A percentile compares a stretch with the other conserved stretches of the same genome.
Evolutionary conservation across 2,113 vertebrate species (phyloP).

Genomic region (Elanus axillaris): DNA sequence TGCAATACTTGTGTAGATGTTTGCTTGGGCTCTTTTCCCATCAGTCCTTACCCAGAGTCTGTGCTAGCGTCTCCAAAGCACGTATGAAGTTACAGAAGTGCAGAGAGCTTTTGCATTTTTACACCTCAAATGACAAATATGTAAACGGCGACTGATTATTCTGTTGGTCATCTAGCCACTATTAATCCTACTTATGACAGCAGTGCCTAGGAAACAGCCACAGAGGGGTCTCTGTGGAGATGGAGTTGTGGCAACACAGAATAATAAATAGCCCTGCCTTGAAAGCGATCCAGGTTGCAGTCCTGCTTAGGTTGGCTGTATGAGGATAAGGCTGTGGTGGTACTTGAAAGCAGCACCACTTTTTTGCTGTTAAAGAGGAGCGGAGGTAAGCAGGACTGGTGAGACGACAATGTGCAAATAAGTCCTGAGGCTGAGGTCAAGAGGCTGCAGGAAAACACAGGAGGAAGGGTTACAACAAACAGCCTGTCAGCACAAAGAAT

Average conservation of each 20-base stretch:
- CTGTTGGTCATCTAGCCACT: neutral
- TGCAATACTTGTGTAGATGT: neutral
- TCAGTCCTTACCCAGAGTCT: neutral
- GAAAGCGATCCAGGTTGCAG: neutral
- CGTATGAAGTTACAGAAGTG: neutral
- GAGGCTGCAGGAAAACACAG: neutral
- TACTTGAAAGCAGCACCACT: neutral
- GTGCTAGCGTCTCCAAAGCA: neutral
- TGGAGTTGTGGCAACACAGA: neutral
- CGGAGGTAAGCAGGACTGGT: neutral
- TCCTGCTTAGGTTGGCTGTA: neutral
- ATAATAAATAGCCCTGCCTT: neutral
- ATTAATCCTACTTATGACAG: neutral
- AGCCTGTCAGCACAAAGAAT: neutral
- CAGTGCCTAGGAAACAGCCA: neutral
- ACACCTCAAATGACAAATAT: neutral
- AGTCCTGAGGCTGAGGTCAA: neutral
- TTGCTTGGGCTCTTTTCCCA: neutral
- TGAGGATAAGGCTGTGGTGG: neutral
- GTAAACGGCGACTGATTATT: neutral
- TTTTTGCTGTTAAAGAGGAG: neutral
- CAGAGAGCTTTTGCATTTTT: neutral
- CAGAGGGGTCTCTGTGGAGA: neutral
- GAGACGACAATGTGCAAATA: neutral
- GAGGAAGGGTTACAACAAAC: rapidly evolving